A percentile compares a stretch with the other conserved stretches of the same genome.
Conservation (phyloP, 2,113 vertebrate species). For the Serilophus lunatus region DNA sequence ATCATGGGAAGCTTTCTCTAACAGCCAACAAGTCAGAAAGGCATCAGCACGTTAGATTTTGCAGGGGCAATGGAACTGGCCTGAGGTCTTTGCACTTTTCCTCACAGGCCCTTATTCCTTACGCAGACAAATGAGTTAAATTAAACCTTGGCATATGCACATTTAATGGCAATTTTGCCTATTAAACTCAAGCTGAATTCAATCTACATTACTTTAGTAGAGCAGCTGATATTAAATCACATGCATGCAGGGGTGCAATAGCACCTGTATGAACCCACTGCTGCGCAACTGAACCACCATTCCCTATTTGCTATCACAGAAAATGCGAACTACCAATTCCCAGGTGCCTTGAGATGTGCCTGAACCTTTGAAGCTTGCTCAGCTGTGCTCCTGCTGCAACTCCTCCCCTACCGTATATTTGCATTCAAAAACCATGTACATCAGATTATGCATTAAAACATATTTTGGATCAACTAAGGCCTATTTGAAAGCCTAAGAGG, state of each 20-base stretch:
- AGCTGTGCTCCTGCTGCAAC: background rate
- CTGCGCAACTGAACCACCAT: accelerated
- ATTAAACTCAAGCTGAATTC: background rate
- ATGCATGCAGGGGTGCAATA: accelerated
- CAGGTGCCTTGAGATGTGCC: background rate
- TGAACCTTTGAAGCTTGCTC: background rate
- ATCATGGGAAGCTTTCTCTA: background rate
- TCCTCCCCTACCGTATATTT: background rate
- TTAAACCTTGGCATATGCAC: background rate
- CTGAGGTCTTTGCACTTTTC: background rate
- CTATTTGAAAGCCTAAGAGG: background rate
- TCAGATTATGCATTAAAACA: background rate
- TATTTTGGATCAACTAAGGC: background rate
- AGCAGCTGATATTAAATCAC: background rate
- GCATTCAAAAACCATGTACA: background rate
- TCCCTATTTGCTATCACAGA: background rate
- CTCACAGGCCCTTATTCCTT: background rate
- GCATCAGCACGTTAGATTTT: background rate
- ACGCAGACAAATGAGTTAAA: background rate
- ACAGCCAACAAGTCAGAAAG: background rate
- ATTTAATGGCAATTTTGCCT: background rate
- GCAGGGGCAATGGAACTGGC: background rate
- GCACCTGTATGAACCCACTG: background rate
- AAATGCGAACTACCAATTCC: background rate
- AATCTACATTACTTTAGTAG: background rate